Base-by-base conservation (phyloP, 2,888 invertebrate genomes). In the Xestia sexstrigata region DNA sequence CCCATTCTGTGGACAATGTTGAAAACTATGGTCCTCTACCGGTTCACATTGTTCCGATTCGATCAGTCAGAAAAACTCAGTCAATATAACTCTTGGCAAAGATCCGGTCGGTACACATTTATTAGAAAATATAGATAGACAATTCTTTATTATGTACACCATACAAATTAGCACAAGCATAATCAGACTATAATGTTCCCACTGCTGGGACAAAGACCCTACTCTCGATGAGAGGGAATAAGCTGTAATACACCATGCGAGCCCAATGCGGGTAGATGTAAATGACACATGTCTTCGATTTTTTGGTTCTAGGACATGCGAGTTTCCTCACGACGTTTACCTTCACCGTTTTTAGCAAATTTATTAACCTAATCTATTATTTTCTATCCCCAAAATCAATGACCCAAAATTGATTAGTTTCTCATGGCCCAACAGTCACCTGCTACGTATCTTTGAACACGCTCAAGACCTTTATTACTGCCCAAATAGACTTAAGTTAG, bases 391-490 rank as follows among this genome's bases (percentile, higher is more conserved):
- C 30, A 68, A 72, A 84, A 79, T 80, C 68, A 74, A 47, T 55
- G 35, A 2, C 15, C 39, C 26, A 63, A 23, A 66, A 78, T 84
- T 71, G 74, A 82, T 87, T 79, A 78, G 62, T 17, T 11, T 71
- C 62, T 89, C 70, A 35, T 88, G 83, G 89, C 92, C 89, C 79
- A 17, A 81, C 83, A 60, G 70, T 80, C 78, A 83, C 79, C 80
- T 75, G 85, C 82, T 82, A 78, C 82, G 89, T 89, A 88, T 90
- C 90, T 90, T 86, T 88, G 88, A 89, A 89, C 88, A 88, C 74
- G 87, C 79, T 87, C 82, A 84, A 87, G 87, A 90, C 88, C 90
- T 88, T 89, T 91, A 91, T 91, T 90, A 87, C 87, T 86, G 79
- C 82, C 87, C 86, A 88, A 89, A 92, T 89, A 90, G 76, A 89